Conservation (phyloP, 2,888 invertebrate genomes). For the Brenthis hecate region DNA sequence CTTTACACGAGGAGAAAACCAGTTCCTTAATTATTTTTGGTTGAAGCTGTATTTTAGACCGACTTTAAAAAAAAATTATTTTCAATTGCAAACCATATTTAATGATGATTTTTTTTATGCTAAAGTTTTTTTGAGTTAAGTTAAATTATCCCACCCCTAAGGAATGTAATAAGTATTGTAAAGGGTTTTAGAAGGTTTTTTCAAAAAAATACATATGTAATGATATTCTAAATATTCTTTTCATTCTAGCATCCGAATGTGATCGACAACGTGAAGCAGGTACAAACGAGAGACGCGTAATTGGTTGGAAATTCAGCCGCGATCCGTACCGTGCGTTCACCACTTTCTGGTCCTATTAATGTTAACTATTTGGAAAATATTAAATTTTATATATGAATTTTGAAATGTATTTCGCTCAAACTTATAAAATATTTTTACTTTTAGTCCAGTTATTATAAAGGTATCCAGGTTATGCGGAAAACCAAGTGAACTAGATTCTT, state of each 20-base stretch:
- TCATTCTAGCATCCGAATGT: constrained; percentile 9
- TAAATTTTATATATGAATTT: constrained; percentile 17
- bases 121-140: no score
- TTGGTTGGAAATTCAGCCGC: constrained; percentile 53
- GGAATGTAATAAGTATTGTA: no score
- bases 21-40: no score
- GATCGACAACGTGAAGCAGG: constrained; percentile 26
- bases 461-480: constrained; percentile 3
- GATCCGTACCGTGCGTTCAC: constrained; percentile 33
- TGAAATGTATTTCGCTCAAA: constrained; percentile 5
- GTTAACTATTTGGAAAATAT: constrained; percentile 28
- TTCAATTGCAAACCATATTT: no score
- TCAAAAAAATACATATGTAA: neutral
- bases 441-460: neutral
- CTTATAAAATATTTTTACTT: neutral
- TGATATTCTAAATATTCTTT: constrained; percentile 16
- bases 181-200: no score
- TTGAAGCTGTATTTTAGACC: no score
- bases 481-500: constrained; percentile 3
- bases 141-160: no score
- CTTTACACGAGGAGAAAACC: no score
- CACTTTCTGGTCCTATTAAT: constrained; percentile 24
- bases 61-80: no score
- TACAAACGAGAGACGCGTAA: constrained; percentile 51
- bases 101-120: no score